These are phyloP conservation scores for Eilema caniola DNA, from an alignment of 2,888 invertebrate genomes.

Conservation along the genomic window DNA sequence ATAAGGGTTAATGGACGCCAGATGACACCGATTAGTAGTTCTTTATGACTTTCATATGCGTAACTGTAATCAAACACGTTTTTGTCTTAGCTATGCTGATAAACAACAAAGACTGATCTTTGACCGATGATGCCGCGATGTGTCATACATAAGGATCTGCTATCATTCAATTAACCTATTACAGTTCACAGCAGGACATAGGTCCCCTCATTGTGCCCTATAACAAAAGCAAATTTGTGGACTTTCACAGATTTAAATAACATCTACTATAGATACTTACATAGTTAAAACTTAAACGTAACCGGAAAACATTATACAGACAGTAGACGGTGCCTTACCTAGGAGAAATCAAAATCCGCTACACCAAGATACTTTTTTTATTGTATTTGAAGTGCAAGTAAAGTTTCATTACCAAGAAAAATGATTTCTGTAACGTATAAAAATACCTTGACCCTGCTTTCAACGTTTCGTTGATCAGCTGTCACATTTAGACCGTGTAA, in stretches of 20 bases:
- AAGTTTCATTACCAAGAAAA: background rate
- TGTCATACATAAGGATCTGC: background rate
- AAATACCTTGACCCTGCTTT: constrained; percentile 40
- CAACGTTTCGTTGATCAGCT: constrained; percentile 31
- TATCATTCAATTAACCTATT: background rate
- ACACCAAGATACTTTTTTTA: background rate
- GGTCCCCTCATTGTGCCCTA: background rate
- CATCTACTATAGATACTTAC: background rate
- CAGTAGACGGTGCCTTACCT: background rate
- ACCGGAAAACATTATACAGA: background rate
- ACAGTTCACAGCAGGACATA: background rate
- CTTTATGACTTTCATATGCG: constrained; percentile 33
- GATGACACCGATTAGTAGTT: constrained; percentile 28
- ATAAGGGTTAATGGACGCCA: constrained; percentile 23
- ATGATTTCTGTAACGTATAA: constrained; percentile 32
- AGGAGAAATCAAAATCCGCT: background rate
- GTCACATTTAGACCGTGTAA: constrained; percentile 29
- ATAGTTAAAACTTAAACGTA: background rate
- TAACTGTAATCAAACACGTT: constrained; percentile 12
- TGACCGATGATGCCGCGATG: constrained; percentile 7
- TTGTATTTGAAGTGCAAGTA: background rate
- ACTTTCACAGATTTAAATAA: background rate
- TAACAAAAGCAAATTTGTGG: background rate
- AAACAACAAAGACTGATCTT: constrained; percentile 4
- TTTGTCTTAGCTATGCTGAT: constrained; percentile 4